Evolutionary conservation across 2,888 invertebrate genomes (phyloP), one percentile per base, ranked within the genome.

Genomic region (Melanostoma scalare): DNA sequence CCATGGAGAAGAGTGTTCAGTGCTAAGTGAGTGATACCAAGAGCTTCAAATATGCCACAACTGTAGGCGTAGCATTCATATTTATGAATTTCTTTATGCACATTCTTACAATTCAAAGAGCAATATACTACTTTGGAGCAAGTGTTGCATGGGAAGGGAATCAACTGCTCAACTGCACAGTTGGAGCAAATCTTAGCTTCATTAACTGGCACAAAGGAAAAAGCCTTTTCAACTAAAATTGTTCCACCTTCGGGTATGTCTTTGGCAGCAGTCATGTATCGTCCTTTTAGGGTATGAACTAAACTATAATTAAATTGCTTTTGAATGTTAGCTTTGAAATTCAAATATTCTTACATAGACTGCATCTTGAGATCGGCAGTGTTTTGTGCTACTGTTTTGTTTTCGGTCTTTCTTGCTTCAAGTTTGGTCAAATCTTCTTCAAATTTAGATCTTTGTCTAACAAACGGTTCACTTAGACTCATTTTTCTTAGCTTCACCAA

Each of bases 1-100:
- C 92, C 91, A 88, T 93, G 92, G 6, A 96, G 89, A 33, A 96
- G 91, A 2, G 94, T 94, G 89, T 93, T 93, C 88, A 96, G 91
- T n/a, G 95, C 96, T 74, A 96, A 93, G 90, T 96, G 96, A 0
- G 94, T 95, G 79, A 97, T 94, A 38, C 97, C 96, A 48, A 96
- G 93, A 63, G 94, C 93, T 71, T 94, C 92, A 89, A 95, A 94
- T 8, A 96, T 91, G 48, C 93, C 92, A 6, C 93, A 91, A 86
- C 92, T 93, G 85, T 93, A 93, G 4, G 94, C 95, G 6, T 90
- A 90, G 88, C 97, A 97, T 90, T 97, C 95, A 93, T 94, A 95
- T 65, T 91, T 91, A 89, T 97, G 97, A 88, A 94, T 93, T 2
- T 88, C 87, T 1, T 89, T 86, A 1, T 94, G 94, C 4, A 90